Evolutionary conservation across 2,888 invertebrate genomes (phyloP).

Genomic region (Chaetogeoica ovagalla): DNA sequence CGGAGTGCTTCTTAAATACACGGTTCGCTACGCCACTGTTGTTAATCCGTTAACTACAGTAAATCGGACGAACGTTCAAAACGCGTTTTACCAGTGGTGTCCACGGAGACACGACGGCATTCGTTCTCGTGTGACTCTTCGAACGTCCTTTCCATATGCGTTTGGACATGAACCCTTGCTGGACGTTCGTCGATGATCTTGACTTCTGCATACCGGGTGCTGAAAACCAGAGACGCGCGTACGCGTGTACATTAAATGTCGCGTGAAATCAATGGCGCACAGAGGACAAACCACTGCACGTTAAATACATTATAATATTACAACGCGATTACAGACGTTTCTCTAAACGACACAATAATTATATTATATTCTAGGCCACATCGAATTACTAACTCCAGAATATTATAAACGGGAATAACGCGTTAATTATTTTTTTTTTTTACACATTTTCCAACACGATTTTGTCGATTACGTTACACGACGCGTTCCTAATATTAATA

Average conservation of each 20-base stretch:
- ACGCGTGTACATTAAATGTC: not conserved
- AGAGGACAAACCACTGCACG: not conserved
- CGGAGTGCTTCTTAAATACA: no score
- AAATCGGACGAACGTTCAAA: not conserved
- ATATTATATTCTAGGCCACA: conserved; percentile 32
- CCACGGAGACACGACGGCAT: conserved; percentile 70
- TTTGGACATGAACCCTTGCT: conserved; percentile 76
- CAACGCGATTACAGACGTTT: not conserved
- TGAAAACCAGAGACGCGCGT: not conserved
- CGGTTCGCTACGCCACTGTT: no score
- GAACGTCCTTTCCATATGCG: conserved; percentile 84
- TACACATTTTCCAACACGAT: not conserved
- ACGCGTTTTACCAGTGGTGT: conserved; percentile 64
- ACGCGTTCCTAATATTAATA: not conserved
- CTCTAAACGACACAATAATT: not conserved
- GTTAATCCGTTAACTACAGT: not conserved
- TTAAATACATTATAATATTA: no score
- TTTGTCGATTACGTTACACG: not conserved
- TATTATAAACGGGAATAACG: not conserved
- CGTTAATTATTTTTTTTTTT: no score
- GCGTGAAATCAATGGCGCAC: not conserved
- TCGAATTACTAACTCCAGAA: conserved; percentile 42
- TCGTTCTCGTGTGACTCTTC: conserved; percentile 74
- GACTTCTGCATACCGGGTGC: conserved; percentile 85
- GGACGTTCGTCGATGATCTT: conserved; percentile 83